Percentiles rank a stretch among this genome's conserved stretches.
Conservation (phyloP, 2,888 invertebrate species). For the Ceraclea dissimilis region DNA sequence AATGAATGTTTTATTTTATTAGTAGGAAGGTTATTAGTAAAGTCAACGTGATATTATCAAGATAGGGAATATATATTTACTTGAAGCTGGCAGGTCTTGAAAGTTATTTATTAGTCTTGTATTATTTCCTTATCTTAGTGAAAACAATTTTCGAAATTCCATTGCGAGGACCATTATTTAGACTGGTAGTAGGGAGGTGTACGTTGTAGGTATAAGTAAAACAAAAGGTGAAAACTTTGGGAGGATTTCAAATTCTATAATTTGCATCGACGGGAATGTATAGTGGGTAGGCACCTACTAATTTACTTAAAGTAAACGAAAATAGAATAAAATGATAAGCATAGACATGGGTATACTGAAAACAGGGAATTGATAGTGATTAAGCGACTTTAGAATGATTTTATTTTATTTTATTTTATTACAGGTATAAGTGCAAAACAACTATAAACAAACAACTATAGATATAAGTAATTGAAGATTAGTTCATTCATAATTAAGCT, state of each 20-base stretch:
- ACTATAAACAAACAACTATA: no score
- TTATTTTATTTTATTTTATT: no score
- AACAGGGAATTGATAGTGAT: no score
- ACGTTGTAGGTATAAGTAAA: no score
- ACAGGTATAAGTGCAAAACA: no score
- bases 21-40: no score
- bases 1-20: no score
- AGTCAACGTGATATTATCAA: neutral
- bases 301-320: neutral
- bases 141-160: conserved; percentile 25
- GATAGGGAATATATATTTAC: neutral
- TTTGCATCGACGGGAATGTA: conserved; percentile 16
- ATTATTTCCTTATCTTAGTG: conserved; percentile 20
- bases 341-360: no score
- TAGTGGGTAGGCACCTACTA: neutral
- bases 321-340: neutral
- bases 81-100: neutral
- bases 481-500: no score
- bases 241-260: conserved; percentile 18
- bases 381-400: no score
- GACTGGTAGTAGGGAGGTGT: conserved; percentile 12
- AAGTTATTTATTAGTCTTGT: conserved; percentile 22
- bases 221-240: conserved; percentile 15
- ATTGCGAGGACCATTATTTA: conserved; percentile 23
- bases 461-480: no score